Evolutionary conservation across 1,140 invertebrate species (phyloP).

Genomic region (Carposina sasakii): DNA sequence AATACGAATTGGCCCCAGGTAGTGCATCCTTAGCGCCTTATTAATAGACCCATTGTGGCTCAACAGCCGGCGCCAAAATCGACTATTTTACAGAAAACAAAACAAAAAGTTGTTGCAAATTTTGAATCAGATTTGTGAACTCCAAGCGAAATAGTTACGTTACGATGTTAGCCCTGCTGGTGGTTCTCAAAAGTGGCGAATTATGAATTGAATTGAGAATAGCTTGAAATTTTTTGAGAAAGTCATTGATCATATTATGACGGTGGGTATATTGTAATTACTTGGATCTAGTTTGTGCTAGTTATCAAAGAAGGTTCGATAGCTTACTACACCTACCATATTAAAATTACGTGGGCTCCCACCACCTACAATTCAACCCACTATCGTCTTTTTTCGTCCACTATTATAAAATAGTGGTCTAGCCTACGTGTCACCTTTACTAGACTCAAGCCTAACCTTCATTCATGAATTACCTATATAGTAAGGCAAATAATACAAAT

Average conservation of each 20-base stretch:
- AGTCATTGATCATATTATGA: no score
- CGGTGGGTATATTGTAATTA: no score
- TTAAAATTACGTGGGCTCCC: slow-evolving; percentile 50
- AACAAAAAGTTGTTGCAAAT: no score
- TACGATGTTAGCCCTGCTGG: no score
- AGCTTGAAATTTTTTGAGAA: slow-evolving; percentile 11
- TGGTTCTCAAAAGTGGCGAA: no score
- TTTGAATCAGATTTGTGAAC: no score
- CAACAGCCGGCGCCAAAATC: no score
- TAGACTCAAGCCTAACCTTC: slow-evolving; percentile 38
- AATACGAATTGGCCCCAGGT: slow-evolving; percentile 43
- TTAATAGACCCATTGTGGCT: slow-evolving; percentile 47
- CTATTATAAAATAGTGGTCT: no score
- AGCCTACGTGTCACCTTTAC: slow-evolving; percentile 53
- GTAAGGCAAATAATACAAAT: neutral
- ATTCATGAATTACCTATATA: slow-evolving; percentile 2
- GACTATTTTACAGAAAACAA: no score
- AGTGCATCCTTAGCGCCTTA: slow-evolving; percentile 39
- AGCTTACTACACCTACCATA: slow-evolving; percentile 57
- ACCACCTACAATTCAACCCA: slow-evolving; percentile 56
- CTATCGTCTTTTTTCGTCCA: slow-evolving; percentile 53
- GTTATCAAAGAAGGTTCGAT: slow-evolving; percentile 46
- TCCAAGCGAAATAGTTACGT: no score
- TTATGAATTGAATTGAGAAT: no score
- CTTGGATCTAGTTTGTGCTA: slow-evolving; percentile 34